Conservation (phyloP, 1,140 invertebrate genomes). For the Drosophila lini region DNA sequence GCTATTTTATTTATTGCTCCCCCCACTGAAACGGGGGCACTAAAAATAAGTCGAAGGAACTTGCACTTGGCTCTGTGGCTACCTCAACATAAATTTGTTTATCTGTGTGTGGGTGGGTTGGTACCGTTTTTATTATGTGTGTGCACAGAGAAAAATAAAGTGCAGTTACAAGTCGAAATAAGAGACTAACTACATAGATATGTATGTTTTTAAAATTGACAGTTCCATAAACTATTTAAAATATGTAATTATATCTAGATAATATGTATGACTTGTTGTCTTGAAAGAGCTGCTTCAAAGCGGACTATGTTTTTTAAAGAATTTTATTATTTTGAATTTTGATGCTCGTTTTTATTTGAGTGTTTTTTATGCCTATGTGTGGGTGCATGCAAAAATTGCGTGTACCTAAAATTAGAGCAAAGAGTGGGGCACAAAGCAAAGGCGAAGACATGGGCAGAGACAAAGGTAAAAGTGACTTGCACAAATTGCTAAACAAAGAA, state of each 20-base stretch:
- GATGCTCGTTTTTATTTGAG: not conserved
- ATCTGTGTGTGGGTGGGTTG: constrained; percentile 26
- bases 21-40: constrained; percentile 37
- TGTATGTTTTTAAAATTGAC: no score
- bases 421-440: constrained; percentile 62
- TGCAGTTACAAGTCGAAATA: fast-evolving
- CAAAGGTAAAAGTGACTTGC: constrained; percentile 56
- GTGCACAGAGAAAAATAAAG: not conserved
- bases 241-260: not conserved
- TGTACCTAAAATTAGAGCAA: constrained; percentile 65
- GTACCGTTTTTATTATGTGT: constrained; percentile 3
- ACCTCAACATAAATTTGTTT: constrained; percentile 71
- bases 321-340: not conserved
- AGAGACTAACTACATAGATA: no score
- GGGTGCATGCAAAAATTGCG: constrained; percentile 52
- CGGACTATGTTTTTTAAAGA: not conserved
- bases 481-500: constrained; percentile 60
- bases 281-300: not conserved
- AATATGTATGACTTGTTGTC: no score
- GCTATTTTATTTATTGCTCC: constrained; percentile 52
- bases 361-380: not conserved
- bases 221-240: not conserved
- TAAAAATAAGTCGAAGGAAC: constrained; percentile 61
- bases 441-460: constrained; percentile 28
- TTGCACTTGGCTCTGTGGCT: constrained; percentile 74